A percentile compares a stretch with the other conserved stretches of the same genome.
Conservation (phyloP, 2,888 invertebrate genomes). For the Myopa tessellatipennis region DNA sequence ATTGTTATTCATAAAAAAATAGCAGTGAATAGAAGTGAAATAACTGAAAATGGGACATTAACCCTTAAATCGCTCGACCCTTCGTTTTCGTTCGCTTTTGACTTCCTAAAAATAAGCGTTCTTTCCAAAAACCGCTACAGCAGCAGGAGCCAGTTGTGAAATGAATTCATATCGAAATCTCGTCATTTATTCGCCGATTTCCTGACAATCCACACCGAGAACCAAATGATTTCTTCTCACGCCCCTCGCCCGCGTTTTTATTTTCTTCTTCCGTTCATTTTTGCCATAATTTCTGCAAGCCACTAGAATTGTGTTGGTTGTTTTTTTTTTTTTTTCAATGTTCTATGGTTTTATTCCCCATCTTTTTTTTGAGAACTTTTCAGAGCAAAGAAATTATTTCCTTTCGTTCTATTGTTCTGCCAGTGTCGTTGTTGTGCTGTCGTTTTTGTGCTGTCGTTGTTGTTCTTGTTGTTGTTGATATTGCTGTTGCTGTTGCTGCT, state of each 20-base stretch:
- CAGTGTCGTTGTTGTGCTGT: background rate
- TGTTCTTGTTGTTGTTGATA: background rate
- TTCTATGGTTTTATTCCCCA: background rate
- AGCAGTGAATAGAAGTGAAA: no score
- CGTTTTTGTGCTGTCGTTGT: slow-evolving; percentile 4
- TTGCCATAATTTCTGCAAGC: slow-evolving; percentile 23
- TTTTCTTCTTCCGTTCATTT: background rate
- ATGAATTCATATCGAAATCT: background rate
- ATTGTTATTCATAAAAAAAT: no score
- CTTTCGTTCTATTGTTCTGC: slow-evolving; percentile 26
- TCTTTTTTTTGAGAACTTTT: slow-evolving; percentile 21
- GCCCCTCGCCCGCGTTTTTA: background rate
- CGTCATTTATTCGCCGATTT: slow-evolving; percentile 25
- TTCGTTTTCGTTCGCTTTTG: background rate
- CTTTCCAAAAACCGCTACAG: no score
- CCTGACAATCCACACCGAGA: slow-evolving; percentile 19
- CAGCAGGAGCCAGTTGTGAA: background rate
- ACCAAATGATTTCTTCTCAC: slow-evolving; percentile 20
- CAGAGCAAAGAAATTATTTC: slow-evolving; percentile 33
- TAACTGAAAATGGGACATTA: background rate
- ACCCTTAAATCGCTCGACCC: background rate
- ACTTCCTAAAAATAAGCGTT: no score
- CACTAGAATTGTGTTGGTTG: slow-evolving; percentile 23
- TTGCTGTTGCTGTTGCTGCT: background rate
- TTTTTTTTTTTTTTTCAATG: slow-evolving; percentile 14